These are phyloP conservation scores for Lamproptera curius DNA, from an alignment of 2,888 invertebrate genomes.

Conservation along the genomic window DNA sequence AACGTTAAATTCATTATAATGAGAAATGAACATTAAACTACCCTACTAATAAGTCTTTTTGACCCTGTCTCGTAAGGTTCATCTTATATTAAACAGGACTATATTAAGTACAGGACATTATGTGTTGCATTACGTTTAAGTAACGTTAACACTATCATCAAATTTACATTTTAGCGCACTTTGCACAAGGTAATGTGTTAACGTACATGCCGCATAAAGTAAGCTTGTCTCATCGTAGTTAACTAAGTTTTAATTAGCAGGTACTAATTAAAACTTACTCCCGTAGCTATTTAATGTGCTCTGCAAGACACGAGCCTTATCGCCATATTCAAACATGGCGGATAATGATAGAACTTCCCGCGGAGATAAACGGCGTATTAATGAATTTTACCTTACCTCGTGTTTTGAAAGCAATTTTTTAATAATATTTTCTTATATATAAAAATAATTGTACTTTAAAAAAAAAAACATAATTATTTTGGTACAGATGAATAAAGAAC, in stretches of 20 bases:
- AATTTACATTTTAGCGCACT: conserved; percentile 13
- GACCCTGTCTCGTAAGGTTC: no score
- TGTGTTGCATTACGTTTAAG: neutral
- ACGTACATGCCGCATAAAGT: conserved; percentile 9
- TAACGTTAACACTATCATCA: conserved; percentile 5
- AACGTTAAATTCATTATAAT: no score
- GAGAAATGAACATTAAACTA: no score
- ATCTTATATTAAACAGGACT: no score
- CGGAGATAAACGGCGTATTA: neutral
- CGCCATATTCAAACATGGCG: conserved; percentile 9
- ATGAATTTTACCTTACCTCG: neutral
- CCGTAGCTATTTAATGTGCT: conserved; percentile 12
- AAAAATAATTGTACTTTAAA: no score
- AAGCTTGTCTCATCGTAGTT: conserved; percentile 16
- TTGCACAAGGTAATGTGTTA: conserved; percentile 6
- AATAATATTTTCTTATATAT: no score
- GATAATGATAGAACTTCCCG: neutral
- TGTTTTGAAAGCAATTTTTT: neutral
- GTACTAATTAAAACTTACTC: conserved; percentile 21
- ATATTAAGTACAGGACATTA: no score
- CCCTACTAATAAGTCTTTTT: no score
- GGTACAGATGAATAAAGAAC: no score
- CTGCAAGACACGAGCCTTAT: conserved; percentile 8
- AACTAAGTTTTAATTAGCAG: conserved; percentile 20
- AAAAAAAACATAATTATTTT: no score